Conservation (phyloP, 1,140 invertebrate genomes). For the Stegodyphus dumicola region DNA sequence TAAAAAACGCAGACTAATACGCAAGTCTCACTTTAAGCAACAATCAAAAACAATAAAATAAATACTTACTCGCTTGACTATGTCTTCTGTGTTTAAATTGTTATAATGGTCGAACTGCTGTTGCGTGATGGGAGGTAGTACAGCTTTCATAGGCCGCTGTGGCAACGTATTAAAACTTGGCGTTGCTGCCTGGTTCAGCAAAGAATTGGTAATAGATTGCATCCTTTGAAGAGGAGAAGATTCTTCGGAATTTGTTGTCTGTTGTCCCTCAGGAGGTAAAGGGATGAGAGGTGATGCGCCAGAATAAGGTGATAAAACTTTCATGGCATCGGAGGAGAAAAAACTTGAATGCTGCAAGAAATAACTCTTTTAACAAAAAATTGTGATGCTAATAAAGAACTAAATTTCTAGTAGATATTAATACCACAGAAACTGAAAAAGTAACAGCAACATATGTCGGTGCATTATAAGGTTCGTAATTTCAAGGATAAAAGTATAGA, state of each 20-base stretch:
- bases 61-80: constrained; percentile 85
- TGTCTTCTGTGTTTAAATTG: constrained; percentile 97
- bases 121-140: constrained; percentile 97
- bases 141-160: constrained; percentile 91
- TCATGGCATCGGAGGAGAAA: constrained; percentile 38
- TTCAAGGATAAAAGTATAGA: too few species aligned
- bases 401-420: background rate
- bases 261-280: constrained; percentile 28
- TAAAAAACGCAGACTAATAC: too few species aligned
- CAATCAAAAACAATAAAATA: background rate
- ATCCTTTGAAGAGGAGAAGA: constrained; percentile 91
- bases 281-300: constrained; percentile 31
- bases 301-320: constrained; percentile 46
- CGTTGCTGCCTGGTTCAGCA: constrained; percentile 86
- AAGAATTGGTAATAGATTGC: constrained; percentile 96
- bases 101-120: constrained; percentile 99
- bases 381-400: background rate
- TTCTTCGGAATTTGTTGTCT: constrained; percentile 8
- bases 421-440: background rate
- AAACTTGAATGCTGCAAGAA: constrained; percentile 13
- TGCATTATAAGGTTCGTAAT: too few species aligned
- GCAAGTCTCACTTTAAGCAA: too few species aligned
- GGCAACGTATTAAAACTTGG: constrained; percentile 80
- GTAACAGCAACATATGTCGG: too few species aligned
- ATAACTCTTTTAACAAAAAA: background rate